Base-by-base conservation (phyloP, 2,797 vertebrate species). In the Tolypeutes matacus region DNA sequence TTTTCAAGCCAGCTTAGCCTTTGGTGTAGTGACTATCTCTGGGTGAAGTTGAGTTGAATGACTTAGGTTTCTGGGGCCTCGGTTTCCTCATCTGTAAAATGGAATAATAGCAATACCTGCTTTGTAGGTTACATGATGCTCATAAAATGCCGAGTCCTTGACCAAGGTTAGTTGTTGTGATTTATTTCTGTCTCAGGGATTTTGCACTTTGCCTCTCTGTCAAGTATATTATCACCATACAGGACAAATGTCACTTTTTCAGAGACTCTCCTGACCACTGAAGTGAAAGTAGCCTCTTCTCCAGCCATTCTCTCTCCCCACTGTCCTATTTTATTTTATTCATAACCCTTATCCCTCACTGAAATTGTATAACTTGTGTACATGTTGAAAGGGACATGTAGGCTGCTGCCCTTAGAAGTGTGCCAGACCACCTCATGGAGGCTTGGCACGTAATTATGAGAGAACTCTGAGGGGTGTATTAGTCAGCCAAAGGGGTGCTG, bases 91-190 rank as follows among this genome's bases (percentile, higher is more conserved):
- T 58, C 49, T 90, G 5, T 62, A 69, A 67, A 39, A 46, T 21
- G 36, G 67, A 20, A 49, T 42, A 62, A 42, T 7, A 56, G 14
- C 7, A 1, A 7, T 27, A 18, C 25, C 21, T 56, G 0, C 20
- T 31, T 31, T 73, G 72, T 73, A 46, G 72, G 53, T 21, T 46
- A 25, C n/a, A 51, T 8, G 69, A 15, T 15, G 5, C 58, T 58
- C 60, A 18, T 36, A 7, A 7, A 42, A n/a, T 46, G 12, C 31
- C 12, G 2, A 31, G 39, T 23, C 0, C 7, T 29, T 1, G 0
- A 0, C 3, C 0, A 0, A 31, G 29, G 29, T 53, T 9, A 10
- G 21, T 65, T 64, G 53, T 27, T 42, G 9, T 73, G 14, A 8
- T 0, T 0, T 15, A 14, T 62, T 70, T 51, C 69, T 67, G 46